Evolutionary conservation across 2,113 vertebrate species (phyloP).

Genomic region (cat (Felis catus)): DNA sequence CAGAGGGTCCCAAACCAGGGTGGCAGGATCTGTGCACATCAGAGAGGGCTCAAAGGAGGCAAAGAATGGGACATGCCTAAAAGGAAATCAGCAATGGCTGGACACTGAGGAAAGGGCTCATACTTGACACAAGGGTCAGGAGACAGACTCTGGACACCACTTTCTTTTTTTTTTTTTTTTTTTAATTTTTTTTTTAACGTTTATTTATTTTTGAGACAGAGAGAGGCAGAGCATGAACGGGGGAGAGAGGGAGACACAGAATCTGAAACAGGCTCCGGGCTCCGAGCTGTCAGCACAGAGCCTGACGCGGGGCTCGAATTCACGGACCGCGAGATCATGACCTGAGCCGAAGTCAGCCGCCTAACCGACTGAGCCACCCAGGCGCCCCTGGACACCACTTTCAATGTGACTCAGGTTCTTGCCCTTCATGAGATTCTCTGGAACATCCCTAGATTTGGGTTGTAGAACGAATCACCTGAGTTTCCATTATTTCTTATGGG

Average conservation of each 20-base stretch:
- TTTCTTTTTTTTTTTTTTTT: background rate
- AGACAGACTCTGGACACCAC: background rate
- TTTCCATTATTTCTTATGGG: no score
- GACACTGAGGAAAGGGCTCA: background rate
- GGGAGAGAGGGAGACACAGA: no score
- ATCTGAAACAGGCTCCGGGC: no score
- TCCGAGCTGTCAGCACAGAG: no score
- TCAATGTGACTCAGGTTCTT: background rate
- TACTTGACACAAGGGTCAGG: background rate
- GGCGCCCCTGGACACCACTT: background rate
- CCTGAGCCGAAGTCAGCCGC: no score
- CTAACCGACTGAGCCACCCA: no score
- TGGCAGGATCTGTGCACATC: background rate
- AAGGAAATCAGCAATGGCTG: background rate
- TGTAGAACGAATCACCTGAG: no score
- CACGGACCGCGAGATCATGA: no score
- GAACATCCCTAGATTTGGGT: background rate
- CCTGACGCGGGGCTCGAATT: no score
- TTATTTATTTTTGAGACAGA: no score
- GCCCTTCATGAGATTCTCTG: background rate
- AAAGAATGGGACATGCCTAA: background rate
- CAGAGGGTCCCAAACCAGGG: background rate
- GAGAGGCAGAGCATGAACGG: no score
- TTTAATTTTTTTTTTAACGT: no score
- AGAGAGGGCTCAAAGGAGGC: background rate